Percentiles rank a stretch among this genome's conserved stretches.
These are phyloP conservation scores for Smutsia temminckii DNA, from an alignment of 2,797 vertebrate species.

Conservation along the genomic window DNA sequence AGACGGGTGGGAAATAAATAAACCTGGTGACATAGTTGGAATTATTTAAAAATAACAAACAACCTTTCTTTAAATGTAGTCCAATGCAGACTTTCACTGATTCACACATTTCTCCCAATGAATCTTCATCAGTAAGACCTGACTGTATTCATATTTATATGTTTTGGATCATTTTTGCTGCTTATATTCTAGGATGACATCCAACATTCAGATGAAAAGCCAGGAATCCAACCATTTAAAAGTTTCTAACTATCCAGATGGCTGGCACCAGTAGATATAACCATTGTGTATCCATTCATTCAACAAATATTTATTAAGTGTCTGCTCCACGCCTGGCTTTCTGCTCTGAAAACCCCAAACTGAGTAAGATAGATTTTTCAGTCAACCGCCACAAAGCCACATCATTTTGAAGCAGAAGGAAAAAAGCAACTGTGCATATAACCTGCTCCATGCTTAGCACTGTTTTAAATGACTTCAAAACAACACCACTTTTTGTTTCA, in stretches of 20 bases:
- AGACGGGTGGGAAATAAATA: constrained; percentile 20
- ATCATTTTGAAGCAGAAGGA: background rate
- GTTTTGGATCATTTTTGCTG: constrained; percentile 27
- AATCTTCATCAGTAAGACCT: background rate
- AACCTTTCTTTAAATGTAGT: constrained; percentile 30
- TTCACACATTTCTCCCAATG: background rate
- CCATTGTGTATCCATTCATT: background rate
- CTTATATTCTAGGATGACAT: constrained; percentile 4
- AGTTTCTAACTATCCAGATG: constrained; percentile 42
- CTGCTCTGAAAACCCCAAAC: constrained; percentile 30
- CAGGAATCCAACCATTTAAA: background rate
- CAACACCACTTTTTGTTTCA: background rate
- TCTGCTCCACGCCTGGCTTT: constrained; percentile 26
- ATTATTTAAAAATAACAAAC: constrained; percentile 52
- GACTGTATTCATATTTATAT: background rate
- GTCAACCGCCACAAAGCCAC: constrained; percentile 54
- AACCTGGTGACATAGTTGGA: background rate
- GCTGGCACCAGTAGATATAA: constrained; percentile 26
- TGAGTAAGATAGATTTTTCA: constrained; percentile 6
- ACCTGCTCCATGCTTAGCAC: background rate
- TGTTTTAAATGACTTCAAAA: background rate
- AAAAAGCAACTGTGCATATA: background rate
- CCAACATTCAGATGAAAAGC: constrained; percentile 50
- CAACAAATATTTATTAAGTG: constrained; percentile 66
- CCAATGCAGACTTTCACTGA: background rate